Evolutionary conservation across 2,888 invertebrate species (phyloP), one percentile per base, ranked within the genome.

Genomic region (Andrena bucephala): DNA sequence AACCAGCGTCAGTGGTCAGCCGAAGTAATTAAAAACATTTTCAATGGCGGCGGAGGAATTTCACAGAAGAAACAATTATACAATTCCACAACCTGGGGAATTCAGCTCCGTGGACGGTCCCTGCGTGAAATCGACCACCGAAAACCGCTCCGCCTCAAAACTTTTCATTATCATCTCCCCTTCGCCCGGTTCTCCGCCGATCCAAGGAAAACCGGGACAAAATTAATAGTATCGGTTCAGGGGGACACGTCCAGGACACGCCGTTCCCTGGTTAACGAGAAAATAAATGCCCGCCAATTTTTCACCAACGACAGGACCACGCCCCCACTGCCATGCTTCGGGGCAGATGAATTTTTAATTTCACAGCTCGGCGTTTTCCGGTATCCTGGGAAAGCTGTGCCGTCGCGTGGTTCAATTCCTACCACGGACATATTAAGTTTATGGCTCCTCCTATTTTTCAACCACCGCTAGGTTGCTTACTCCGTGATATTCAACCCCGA

Each of bases 231-330:
- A 85, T 85, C 78, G 77, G 84, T 82, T 87, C 83, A 84, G 77
- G 83, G 81, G 81, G 87, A 81, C 85, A 63, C 85, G 77, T 70
- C 50, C 77, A 60, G 67, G 63, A 74, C 63, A 80, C 68, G 68
- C 63, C 67, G 31, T 36, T 50, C 27, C 65, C 36, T 72, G 65
- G 36, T 77, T 89, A 89, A 89, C 87, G 89, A 89, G 87, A 69
- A 89, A 89, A 89, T 89, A 89, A 89, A 87, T 89, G 84, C 84
- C 73, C 77, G 84, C 83, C 87, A 85, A 89, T 89, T 85, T 89
- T 90, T 89, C 87, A 89, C 78, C 54, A 84, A 83, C 82, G 89
- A 90, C 89, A 87, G 77, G 57, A 73, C 83, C 84, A 85, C 89
- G 83, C 83, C 83, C 67, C 59, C 70, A 69, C 20, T 73, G 74